Conservation (phyloP, 2,113 vertebrate species). For the Pelecanus crispus region DNA sequence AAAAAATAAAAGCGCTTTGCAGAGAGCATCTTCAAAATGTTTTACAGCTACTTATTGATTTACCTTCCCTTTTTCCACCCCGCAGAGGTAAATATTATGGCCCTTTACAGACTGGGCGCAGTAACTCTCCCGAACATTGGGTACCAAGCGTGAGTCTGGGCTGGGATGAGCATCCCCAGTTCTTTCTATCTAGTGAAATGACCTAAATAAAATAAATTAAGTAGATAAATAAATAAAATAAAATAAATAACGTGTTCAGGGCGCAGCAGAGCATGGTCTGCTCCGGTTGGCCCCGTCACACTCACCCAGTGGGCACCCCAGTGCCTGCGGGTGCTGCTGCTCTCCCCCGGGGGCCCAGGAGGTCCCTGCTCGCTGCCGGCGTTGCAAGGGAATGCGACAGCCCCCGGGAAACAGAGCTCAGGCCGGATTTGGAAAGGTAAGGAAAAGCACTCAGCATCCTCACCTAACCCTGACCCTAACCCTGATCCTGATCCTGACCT, state of each 20-base stretch:
- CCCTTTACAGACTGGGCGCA: not conserved
- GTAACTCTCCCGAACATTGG: accelerated
- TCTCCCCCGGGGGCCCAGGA: too few relatives aligned
- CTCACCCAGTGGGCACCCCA: not conserved
- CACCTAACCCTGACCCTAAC: not conserved
- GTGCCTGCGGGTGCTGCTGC: not conserved
- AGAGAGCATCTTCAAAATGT: not conserved
- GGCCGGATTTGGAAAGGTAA: not conserved
- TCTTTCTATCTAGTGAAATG: not conserved
- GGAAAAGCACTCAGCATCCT: not conserved
- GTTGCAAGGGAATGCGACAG: accelerated
- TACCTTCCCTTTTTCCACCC: not conserved
- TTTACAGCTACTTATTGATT: not conserved
- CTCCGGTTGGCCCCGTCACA: accelerated
- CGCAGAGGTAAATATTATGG: accelerated
- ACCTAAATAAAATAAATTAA: not conserved
- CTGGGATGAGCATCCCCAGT: not conserved
- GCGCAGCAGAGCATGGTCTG: not conserved
- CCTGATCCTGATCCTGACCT: not conserved
- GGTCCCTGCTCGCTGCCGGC: not conserved
- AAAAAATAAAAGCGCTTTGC: not conserved
- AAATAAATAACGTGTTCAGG: not conserved
- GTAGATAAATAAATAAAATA: not conserved
- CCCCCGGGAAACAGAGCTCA: accelerated
- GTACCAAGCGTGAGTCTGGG: accelerated